These are phyloP conservation scores for Acrobasis repandana DNA, from an alignment of 2,888 invertebrate species.

Conservation along the genomic window DNA sequence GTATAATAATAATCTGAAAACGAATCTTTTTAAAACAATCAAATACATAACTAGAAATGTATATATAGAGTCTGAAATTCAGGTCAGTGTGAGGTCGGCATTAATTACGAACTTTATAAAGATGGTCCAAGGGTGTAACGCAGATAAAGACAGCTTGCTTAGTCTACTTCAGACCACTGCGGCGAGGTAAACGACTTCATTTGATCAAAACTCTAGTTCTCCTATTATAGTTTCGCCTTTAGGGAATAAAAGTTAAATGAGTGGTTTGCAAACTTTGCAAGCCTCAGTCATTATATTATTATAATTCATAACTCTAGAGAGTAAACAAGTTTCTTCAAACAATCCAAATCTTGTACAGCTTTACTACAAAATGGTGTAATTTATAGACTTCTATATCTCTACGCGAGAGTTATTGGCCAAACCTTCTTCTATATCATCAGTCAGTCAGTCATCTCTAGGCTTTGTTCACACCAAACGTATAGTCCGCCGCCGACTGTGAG, in stretches of 20 bases:
- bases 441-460: too few species aligned
- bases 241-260: slow-evolving; percentile 5
- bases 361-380: not conserved
- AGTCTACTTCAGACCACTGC: not conserved
- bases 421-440: too few species aligned
- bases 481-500: too few species aligned
- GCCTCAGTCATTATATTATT: slow-evolving; percentile 3
- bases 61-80: too few species aligned
- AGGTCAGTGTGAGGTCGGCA: too few species aligned
- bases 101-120: not conserved
- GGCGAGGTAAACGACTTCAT: slow-evolving; percentile 9
- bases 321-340: not conserved
- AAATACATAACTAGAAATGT: too few species aligned
- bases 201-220: slow-evolving; percentile 5
- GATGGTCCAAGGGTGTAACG: not conserved
- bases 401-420: too few species aligned
- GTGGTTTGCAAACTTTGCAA: too few species aligned
- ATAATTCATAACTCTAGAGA: not conserved
- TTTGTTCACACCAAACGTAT: too few species aligned
- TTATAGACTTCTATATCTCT: too few species aligned
- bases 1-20: too few species aligned
- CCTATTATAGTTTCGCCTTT: slow-evolving; percentile 1
- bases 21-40: too few species aligned
- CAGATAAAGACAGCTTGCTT: not conserved
- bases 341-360: not conserved